Evolutionary conservation across 1,140 invertebrate species (phyloP), one percentile per base, ranked within the genome.

Genomic region (Caenorhabditis latens): DNA sequence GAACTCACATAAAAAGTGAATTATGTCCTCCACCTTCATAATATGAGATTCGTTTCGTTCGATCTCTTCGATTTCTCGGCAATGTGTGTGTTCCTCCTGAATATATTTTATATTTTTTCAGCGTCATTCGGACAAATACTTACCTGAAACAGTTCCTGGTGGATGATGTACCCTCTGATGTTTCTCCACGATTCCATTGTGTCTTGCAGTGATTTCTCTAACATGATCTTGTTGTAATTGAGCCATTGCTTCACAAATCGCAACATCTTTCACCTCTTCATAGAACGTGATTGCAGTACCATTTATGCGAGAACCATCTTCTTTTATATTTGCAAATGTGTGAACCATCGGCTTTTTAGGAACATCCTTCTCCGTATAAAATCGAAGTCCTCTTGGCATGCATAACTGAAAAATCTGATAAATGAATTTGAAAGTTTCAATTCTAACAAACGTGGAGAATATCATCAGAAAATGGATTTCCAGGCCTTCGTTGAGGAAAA

Each of bases 21-120:
- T 99, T 94, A 93, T 96, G 96, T 94, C 98, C 97, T 94, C 96
- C 96, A 92, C 96, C 95, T 94, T 98, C 97, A 93, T 98, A 99
- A 91, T 96, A 97, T 43, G 91, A 90, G 11, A 89, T 90, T 67
- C 89, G 90, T 95, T 96, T 91, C 95, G 94, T 87, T 95, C 95
- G 50, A 95, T 95, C 84, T 89, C 82, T 90, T 87, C 95, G 89
- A 94, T 95, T 91, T 95, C 91, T 83, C 6, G 91, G 90, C 19
- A 90, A 65, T 6, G 91, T 91, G 53, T 92, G 96, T 21, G 95
- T 95, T 40, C 95, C 95, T 84, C 97, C 89, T 94, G 82, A 6
- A 42, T 5, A 58, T 21, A n/a, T 58, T 57, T 50, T 4, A 57
- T 14, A 82, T 46, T 14, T 53, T 21, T 53, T 53, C 0, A 53